phyloP scores from a whole-genome alignment of 2,113 vertebrate genomes.

The Rhadina sibilatrix region DNA sequence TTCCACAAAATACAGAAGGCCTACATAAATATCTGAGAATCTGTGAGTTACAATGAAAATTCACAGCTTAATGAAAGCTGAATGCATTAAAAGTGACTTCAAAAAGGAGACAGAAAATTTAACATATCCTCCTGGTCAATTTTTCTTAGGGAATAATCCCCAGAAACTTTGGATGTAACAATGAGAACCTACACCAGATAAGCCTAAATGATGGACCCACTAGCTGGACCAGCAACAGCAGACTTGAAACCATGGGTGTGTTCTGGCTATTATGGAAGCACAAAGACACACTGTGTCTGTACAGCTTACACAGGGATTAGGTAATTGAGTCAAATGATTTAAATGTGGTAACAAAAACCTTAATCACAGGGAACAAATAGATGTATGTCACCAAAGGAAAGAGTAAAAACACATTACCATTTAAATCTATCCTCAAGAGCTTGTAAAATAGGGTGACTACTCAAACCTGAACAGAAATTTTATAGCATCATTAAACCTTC shows the following conservation, averaged over 20 bases:
- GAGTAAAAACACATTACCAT: background rate
- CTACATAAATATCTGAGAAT: background rate
- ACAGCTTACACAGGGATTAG: background rate
- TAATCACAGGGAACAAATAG: background rate
- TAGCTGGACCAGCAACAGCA: background rate
- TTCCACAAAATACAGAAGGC: background rate
- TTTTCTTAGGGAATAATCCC: background rate
- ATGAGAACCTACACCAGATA: rapidly evolving
- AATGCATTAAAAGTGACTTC: background rate
- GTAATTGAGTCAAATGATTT: slow-evolving; percentile 27
- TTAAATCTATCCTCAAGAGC: background rate
- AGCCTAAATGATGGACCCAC: background rate
- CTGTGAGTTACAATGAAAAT: background rate
- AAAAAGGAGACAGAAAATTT: background rate
- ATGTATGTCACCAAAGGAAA: background rate
- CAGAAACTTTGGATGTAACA: background rate
- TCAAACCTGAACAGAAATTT: background rate
- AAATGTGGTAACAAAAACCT: background rate
- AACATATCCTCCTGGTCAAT: background rate
- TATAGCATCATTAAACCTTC: background rate
- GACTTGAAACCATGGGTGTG: background rate
- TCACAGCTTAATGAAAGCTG: background rate
- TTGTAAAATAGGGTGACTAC: background rate
- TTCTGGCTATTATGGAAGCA: background rate
- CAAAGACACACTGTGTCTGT: background rate